A percentile compares a stretch with the other conserved stretches of the same genome.
Evolutionary conservation across 2,113 vertebrate genomes (phyloP).

Genomic region (Tychaedon coryphoeus): DNA sequence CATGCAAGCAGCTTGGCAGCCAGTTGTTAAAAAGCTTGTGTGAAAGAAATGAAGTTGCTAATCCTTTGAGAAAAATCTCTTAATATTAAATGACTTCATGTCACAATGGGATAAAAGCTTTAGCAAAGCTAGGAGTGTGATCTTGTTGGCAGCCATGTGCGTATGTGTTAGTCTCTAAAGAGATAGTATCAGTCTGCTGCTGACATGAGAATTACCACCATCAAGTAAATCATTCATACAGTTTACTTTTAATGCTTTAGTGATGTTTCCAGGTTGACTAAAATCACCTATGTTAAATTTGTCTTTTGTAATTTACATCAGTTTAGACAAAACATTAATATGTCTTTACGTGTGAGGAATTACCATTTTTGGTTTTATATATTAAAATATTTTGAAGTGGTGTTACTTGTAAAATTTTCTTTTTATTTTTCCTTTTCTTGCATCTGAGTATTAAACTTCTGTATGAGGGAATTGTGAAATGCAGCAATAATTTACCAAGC

Average conservation of each 20-base stretch:
- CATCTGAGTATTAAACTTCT: neutral
- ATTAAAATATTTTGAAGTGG: neutral
- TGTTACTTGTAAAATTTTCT: neutral
- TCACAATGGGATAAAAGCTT: neutral
- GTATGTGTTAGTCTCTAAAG: neutral
- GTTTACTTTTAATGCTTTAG: neutral
- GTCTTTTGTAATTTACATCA: neutral
- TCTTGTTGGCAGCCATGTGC: neutral
- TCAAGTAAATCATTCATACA: neutral
- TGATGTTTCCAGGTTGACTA: neutral
- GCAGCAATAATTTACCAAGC: neutral
- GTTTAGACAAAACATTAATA: neutral
- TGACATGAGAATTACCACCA: neutral
- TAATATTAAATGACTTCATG: neutral
- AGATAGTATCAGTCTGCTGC: neutral
- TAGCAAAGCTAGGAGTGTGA: neutral
- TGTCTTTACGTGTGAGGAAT: neutral
- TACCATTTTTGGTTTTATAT: neutral
- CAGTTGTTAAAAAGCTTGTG: neutral
- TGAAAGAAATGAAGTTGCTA: neutral
- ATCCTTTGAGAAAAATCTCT: neutral
- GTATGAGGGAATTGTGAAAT: neutral
- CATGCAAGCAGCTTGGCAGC: neutral
- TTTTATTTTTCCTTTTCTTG: neutral
- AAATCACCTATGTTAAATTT: neutral